Conservation (phyloP, 2,888 invertebrate species). For the Bembecia ichneumoniformis region DNA sequence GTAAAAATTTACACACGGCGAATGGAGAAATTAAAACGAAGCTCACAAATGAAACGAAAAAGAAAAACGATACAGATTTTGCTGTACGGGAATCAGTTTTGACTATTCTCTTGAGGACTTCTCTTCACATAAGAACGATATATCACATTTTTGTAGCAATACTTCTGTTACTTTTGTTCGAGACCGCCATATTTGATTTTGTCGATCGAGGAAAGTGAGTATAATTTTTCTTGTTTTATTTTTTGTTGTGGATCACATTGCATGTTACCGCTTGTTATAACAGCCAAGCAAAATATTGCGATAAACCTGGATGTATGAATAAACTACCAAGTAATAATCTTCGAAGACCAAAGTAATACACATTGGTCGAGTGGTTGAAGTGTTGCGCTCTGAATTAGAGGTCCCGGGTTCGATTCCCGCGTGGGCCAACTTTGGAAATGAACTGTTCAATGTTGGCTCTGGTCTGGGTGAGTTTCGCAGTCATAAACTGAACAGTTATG, state of each 20-base stretch:
- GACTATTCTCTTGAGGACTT: conserved; percentile 81
- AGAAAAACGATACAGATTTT: conserved; percentile 59
- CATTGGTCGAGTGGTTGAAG: too few relatives aligned
- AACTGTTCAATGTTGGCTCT: too few relatives aligned
- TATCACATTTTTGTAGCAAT: conserved; percentile 88
- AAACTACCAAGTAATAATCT: background rate
- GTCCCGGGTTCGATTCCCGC: too few relatives aligned
- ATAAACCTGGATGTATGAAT: too few relatives aligned
- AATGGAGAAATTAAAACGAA: conserved; percentile 13
- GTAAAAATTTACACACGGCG: background rate
- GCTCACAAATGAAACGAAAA: conserved; percentile 19
- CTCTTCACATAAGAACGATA: conserved; percentile 84
- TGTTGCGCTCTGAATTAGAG: too few relatives aligned
- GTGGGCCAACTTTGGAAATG: too few relatives aligned
- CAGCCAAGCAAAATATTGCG: too few relatives aligned
- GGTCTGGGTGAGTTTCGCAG: too few relatives aligned
- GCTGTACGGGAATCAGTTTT: conserved; percentile 82
- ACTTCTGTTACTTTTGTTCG: conserved; percentile 79
- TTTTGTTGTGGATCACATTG: background rate
- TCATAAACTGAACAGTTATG: too few relatives aligned
- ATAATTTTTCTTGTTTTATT: conserved; percentile 11
- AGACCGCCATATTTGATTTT: conserved; percentile 81
- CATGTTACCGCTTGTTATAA: background rate
- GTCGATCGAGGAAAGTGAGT: conserved; percentile 83
- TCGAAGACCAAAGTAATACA: too few relatives aligned